Evolutionary conservation across 2,113 vertebrate species (phyloP), one percentile per base, ranked within the genome.

Genomic region (Seriola dumerili): DNA sequence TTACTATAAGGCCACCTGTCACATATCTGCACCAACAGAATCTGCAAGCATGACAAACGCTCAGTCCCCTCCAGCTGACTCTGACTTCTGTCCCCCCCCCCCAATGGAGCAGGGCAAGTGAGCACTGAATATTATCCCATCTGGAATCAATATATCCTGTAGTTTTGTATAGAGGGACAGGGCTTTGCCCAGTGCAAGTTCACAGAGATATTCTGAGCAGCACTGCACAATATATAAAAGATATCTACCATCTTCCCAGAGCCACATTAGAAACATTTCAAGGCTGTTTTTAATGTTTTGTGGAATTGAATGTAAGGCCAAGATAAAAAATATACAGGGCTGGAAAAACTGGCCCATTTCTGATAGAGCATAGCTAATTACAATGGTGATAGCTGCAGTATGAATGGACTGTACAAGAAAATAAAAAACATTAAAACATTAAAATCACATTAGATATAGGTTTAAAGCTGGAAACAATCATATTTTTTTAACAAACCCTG

Each of bases 341-440:
- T 44, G 21, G 6, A n/a, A n/a, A 77, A 73, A 58, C 7, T 1
- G 4, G 70, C 4, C 40, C 8, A 17, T 46, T 57, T 29, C 23
- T 78, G 42, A 78, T 38, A 50, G 34, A 36, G 57, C 52, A 52
- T 70, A 59, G 50, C 34, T 59, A 78, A 77, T 67, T 48, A 63
- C 29, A 65, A 21, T 25, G 16, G 66, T 7, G 21, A n/a, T 61
- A 76, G n/a, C 32, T 71, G 7, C 48, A 50, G 17, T 8, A 9
- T 61, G 32, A 63, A 72, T 73, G 29, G 8, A 74, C 32, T 12
- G 46, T 25, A 69, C 40, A 16, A 34, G 38, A 42, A 68, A 73
- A 77, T 73, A 81, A 85, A 72, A 58, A 25, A 42, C 42, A 59
- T 8, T 10, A 52, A 52, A 71, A 16, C 64, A 70, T 71, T 74